phyloP scores from a whole-genome alignment of 2,888 invertebrate species.

The Lysandra coridon region DNA sequence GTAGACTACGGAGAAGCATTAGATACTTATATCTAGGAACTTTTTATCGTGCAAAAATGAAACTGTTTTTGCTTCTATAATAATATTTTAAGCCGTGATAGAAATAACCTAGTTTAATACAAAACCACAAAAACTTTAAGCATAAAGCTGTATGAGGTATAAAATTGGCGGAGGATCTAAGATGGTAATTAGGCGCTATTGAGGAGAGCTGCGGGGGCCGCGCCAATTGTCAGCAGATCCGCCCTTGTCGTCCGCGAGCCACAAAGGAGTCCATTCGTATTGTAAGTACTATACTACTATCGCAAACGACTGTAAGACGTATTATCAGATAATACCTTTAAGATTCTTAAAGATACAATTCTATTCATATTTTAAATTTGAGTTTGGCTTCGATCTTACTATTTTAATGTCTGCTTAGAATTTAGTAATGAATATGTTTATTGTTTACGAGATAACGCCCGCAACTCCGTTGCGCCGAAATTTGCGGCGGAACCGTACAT shows the following conservation, averaged over 20 bases:
- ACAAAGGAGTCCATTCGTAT: not conserved
- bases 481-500: too few species aligned
- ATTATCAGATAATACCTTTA: not conserved
- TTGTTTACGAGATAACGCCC: too few species aligned
- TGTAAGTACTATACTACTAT: not conserved
- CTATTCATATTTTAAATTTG: not conserved
- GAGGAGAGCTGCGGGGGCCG: too few species aligned
- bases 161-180: not conserved
- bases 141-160: not conserved
- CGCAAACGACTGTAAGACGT: not conserved
- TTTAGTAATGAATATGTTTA: too few species aligned
- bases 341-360: not conserved
- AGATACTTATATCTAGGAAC: too few species aligned
- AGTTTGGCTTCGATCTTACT: not conserved
- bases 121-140: not conserved
- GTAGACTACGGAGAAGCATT: too few species aligned
- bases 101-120: not conserved
- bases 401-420: too few species aligned
- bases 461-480: too few species aligned
- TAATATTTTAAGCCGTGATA: too few species aligned
- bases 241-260: not conserved
- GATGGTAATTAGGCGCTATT: not conserved
- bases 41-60: too few species aligned
- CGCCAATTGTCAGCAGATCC: not conserved
- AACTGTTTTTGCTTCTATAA: too few species aligned